Conservation (phyloP, 2,888 invertebrate species). For the Laspeyria flexula region DNA sequence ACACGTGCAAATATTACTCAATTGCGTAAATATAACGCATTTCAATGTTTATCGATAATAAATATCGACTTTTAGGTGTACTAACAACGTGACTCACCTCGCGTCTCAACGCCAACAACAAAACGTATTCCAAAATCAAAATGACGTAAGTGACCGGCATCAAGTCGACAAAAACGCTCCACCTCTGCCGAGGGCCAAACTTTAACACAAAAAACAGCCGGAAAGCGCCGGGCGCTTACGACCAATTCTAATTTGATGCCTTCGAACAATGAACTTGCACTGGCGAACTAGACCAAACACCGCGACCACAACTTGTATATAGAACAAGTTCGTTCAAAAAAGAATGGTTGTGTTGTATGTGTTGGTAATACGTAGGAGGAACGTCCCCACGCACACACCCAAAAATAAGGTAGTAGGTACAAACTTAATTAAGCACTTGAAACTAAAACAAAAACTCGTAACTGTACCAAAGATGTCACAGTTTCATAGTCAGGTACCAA, state of each 20-base stretch:
- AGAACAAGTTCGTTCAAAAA: conserved; percentile 64
- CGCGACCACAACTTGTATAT: conserved; percentile 70
- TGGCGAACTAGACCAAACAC: conserved; percentile 85
- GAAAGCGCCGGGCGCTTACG: conserved; percentile 72
- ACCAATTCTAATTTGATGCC: conserved; percentile 52
- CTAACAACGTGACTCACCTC: conserved; percentile 81
- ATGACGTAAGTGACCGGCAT: conserved; percentile 73
- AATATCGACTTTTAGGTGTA: conserved; percentile 66
- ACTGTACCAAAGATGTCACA: conserved; percentile 52
- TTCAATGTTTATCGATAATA: conserved; percentile 62
- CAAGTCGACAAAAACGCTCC: conserved; percentile 71
- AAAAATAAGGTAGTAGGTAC: conserved; percentile 33
- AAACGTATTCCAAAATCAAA: conserved; percentile 66
- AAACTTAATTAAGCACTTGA: conserved; percentile 32
- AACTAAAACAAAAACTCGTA: conserved; percentile 46
- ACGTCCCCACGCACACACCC: conserved; percentile 57
- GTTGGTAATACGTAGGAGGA: conserved; percentile 61
- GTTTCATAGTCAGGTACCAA: conserved; percentile 36
- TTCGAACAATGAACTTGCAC: conserved; percentile 84
- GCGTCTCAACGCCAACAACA: conserved; percentile 84
- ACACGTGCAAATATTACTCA: neutral
- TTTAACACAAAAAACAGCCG: conserved; percentile 65
- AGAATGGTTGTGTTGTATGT: conserved; percentile 56
- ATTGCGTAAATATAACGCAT: conserved; percentile 4
- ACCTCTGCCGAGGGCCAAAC: conserved; percentile 66